A percentile compares a stretch with the other conserved stretches of the same genome.
Conservation (phyloP, 2,113 vertebrate genomes). For the Chunga burmeisteri region DNA sequence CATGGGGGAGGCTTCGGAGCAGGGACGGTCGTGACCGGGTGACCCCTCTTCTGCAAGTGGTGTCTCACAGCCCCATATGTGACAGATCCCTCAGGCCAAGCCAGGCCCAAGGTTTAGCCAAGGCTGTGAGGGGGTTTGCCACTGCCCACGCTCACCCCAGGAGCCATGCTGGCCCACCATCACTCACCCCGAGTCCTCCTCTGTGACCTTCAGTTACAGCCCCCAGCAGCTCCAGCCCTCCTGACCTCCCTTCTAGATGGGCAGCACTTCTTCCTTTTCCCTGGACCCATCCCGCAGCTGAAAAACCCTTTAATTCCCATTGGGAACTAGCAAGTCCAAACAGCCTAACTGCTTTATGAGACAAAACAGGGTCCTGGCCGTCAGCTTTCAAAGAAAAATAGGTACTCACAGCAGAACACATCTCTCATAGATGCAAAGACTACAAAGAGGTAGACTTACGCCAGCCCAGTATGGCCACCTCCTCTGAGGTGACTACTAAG, state of each 20-base stretch:
- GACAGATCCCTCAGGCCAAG: neutral
- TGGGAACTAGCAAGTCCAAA: neutral
- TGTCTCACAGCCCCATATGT: neutral
- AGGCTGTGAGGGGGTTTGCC: neutral
- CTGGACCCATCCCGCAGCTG: neutral
- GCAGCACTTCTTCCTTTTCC: neutral
- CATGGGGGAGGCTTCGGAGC: neutral
- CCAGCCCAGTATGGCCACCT: accelerated
- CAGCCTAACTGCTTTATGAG: neutral
- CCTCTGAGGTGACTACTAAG: accelerated
- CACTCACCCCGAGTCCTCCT: neutral
- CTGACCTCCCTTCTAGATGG: neutral
- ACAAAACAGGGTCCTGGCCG: neutral
- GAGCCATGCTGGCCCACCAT: neutral
- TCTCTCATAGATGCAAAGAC: neutral
- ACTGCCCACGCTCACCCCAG: neutral
- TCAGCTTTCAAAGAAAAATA: neutral
- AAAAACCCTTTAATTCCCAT: neutral
- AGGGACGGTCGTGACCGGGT: neutral
- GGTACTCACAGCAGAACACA: neutral
- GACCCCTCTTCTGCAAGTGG: neutral
- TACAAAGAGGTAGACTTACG: neutral
- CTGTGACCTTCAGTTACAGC: neutral
- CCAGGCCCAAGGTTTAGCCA: neutral
- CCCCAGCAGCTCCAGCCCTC: neutral